phyloP scores from a whole-genome alignment of 2,888 invertebrate genomes.

The Drosophila cognata region DNA sequence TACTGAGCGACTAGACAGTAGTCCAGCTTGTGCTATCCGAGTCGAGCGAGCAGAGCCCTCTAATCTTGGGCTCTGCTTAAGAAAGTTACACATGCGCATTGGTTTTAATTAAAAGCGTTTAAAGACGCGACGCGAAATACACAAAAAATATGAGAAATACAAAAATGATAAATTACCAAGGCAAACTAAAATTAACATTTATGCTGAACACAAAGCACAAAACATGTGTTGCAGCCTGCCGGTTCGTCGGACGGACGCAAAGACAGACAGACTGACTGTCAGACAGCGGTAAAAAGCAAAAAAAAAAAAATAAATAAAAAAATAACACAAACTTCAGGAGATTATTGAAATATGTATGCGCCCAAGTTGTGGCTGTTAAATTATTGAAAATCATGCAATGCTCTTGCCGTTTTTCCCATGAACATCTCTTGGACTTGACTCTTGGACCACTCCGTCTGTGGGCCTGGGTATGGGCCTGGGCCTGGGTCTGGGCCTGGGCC shows the following conservation, averaged over 20 bases:
- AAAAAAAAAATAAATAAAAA: not conserved
- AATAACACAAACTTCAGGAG: constrained; percentile 23
- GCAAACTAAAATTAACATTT: constrained; percentile 79
- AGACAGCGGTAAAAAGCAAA: constrained; percentile 15
- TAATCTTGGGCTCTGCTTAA: constrained; percentile 58
- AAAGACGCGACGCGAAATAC: constrained; percentile 57
- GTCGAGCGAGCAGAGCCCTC: constrained; percentile 14
- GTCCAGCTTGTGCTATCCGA: constrained; percentile 17
- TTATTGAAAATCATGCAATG: constrained; percentile 78
- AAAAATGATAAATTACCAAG: constrained; percentile 81
- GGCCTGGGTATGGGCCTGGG: not conserved
- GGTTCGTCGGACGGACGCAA: constrained; percentile 15
- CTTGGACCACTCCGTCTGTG: constrained; percentile 19
- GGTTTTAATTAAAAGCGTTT: constrained; percentile 82
- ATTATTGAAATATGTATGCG: constrained; percentile 62
- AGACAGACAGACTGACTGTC: constrained; percentile 7
- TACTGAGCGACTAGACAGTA: constrained; percentile 33
- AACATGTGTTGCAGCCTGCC: constrained; percentile 51
- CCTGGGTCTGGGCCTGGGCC: constrained; percentile 16
- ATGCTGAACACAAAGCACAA: constrained; percentile 52
- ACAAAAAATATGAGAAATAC: constrained; percentile 19
- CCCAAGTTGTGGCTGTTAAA: constrained; percentile 68
- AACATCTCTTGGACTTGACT: constrained; percentile 54
- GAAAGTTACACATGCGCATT: constrained; percentile 82
- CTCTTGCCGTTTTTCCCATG: constrained; percentile 75